A percentile compares a stretch with the other conserved stretches of the same genome.
Evolutionary conservation across 2,888 invertebrate genomes (phyloP).

Genomic region (Ormyrus thymus): DNA sequence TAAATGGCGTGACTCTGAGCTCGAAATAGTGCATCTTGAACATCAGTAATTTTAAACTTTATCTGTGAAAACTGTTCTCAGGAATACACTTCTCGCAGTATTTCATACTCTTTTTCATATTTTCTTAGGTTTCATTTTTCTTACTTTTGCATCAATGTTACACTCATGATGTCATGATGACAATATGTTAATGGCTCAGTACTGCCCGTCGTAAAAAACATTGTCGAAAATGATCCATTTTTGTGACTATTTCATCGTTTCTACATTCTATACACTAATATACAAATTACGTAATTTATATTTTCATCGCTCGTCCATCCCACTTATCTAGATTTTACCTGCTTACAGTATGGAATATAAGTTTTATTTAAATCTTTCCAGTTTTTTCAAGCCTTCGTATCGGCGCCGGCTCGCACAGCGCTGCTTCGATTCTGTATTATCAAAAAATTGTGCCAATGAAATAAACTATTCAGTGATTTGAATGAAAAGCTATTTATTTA

Average conservation of each 20-base stretch:
- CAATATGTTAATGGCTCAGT: constrained; percentile 55
- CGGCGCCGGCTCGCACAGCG: constrained; percentile 65
- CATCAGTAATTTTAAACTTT: constrained; percentile 41
- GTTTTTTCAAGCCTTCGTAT: constrained; percentile 55
- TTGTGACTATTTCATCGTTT: constrained; percentile 71
- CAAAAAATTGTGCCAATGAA: neutral
- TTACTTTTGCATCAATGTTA: constrained; percentile 55
- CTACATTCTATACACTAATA: constrained; percentile 75
- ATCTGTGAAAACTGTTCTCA: constrained; percentile 60
- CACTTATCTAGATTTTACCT: constrained; percentile 70
- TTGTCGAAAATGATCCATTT: constrained; percentile 73
- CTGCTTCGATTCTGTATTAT: neutral
- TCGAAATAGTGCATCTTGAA: constrained; percentile 34
- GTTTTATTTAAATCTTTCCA: constrained; percentile 55
- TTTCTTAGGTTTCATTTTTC: constrained; percentile 53
- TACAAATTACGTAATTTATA: constrained; percentile 74
- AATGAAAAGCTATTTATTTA: constrained; percentile 37
- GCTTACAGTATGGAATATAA: constrained; percentile 68
- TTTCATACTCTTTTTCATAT: constrained; percentile 33
- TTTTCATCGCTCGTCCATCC: constrained; percentile 69
- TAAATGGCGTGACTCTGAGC: constrained; percentile 46
- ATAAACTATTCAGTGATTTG: constrained; percentile 12
- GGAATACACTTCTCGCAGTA: constrained; percentile 49
- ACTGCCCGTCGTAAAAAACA: constrained; percentile 74
- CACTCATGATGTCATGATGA: constrained; percentile 40